phyloP scores from a whole-genome alignment of 2,113 vertebrate genomes.

The Pluvianellus socialis region DNA sequence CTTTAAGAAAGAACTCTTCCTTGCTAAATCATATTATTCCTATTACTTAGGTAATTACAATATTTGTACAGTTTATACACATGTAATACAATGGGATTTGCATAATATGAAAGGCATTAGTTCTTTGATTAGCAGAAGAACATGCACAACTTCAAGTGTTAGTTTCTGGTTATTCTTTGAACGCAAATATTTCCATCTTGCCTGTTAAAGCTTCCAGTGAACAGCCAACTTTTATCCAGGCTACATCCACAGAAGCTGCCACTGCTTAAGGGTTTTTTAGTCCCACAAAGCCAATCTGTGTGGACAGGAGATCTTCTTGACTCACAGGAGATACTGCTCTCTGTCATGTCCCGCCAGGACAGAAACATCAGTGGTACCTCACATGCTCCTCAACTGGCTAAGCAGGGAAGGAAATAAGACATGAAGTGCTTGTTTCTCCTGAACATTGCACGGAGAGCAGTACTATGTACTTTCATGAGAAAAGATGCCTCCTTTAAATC shows the following conservation, averaged over 20 bases:
- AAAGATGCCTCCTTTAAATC: not conserved
- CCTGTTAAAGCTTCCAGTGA: not conserved
- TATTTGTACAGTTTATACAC: slow-evolving; percentile 40
- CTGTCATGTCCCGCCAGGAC: not conserved
- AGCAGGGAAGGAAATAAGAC: not conserved
- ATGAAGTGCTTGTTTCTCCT: not conserved
- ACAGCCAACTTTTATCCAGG: not conserved
- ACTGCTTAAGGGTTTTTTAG: not conserved
- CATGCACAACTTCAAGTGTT: not conserved
- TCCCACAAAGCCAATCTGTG: not conserved
- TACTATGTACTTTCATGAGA: not conserved
- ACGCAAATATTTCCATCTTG: not conserved
- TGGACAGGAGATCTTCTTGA: not conserved
- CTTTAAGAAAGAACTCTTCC: not conserved
- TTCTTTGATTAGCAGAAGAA: slow-evolving; percentile 6
- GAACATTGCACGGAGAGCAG: not conserved
- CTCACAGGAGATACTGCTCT: not conserved
- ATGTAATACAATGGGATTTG: slow-evolving; percentile 42
- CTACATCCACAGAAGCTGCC: not conserved
- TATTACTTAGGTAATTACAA: slow-evolving; percentile 39
- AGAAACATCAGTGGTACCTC: not conserved
- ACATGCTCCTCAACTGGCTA: not conserved
- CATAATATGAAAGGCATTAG: slow-evolving; percentile 26
- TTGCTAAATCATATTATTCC: slow-evolving; percentile 34
- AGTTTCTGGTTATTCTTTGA: slow-evolving; percentile 17